Conservation (phyloP, 2,797 vertebrate genomes). For the Diplodus sargus region DNA sequence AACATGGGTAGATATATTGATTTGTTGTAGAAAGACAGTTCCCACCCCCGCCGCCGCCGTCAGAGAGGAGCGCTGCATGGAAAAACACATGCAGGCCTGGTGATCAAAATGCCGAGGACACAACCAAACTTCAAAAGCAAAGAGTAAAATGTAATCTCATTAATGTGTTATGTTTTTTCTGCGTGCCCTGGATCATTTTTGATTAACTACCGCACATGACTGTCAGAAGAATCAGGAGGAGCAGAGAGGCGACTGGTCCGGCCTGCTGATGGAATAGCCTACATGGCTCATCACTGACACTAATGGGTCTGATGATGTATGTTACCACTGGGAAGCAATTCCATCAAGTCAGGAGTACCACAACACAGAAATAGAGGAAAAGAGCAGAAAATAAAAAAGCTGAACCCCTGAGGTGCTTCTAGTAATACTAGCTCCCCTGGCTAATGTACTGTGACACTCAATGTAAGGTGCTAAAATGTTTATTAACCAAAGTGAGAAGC, state of each 20-base stretch:
- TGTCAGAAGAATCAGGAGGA: conserved; percentile 58
- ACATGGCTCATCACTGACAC: conserved; percentile 79
- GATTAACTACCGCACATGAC: conserved; percentile 47
- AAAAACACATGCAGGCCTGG: conserved; percentile 58
- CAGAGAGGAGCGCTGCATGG: conserved; percentile 64
- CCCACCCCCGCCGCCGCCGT: conserved; percentile 26
- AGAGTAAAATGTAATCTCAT: conserved; percentile 9
- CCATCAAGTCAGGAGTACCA: conserved; percentile 51
- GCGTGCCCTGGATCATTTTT: conserved; percentile 44
- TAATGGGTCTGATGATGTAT: conserved; percentile 84
- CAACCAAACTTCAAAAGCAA: conserved; percentile 9
- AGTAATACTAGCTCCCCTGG: conserved; percentile 20
- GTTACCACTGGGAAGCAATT: conserved; percentile 69
- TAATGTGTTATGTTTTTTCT: conserved; percentile 17
- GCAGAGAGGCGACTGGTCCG: conserved; percentile 55
- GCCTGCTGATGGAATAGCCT: conserved; percentile 68
- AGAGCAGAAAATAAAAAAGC: conserved; percentile 48
- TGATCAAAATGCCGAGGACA: conserved; percentile 17
- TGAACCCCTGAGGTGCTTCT: conserved; percentile 21
- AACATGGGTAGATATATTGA: conserved; percentile 85
- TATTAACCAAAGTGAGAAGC: conserved; percentile 25
- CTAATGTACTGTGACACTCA: conserved; percentile 37
- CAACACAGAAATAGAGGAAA: conserved; percentile 49
- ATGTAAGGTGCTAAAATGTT: conserved; percentile 22
- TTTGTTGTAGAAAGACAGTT: conserved; percentile 82